Conservation (phyloP, 2,888 invertebrate species). For the Biston betularia region DNA sequence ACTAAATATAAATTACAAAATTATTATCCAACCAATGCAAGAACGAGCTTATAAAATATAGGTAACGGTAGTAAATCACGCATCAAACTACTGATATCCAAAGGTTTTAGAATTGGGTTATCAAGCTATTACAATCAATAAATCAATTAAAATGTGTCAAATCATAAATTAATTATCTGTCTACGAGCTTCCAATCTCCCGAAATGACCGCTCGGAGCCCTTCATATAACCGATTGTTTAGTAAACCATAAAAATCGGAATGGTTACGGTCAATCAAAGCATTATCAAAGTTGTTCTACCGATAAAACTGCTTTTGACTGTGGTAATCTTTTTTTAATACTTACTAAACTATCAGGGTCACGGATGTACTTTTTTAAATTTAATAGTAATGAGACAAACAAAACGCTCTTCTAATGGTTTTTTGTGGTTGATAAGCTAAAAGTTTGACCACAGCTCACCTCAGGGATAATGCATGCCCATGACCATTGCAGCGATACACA, state of each 20-base stretch:
- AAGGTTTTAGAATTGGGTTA: constrained; percentile 14
- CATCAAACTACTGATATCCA: neutral
- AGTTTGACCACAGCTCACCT: too few relatives aligned
- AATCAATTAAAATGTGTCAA: constrained; percentile 28
- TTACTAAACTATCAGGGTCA: neutral
- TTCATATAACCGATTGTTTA: constrained; percentile 40
- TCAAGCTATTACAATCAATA: constrained; percentile 26
- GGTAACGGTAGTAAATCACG: constrained; percentile 14
- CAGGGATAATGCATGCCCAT: too few relatives aligned
- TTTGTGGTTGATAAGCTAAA: too few relatives aligned
- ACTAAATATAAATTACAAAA: neutral
- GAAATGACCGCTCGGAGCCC: constrained; percentile 23
- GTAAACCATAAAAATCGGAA: constrained; percentile 51
- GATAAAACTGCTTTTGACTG: constrained; percentile 13
- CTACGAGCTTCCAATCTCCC: constrained; percentile 37
- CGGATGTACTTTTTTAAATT: neutral
- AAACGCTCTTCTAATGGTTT: too few relatives aligned
- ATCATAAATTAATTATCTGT: constrained; percentile 32
- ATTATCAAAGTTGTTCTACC: constrained; percentile 42
- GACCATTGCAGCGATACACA: too few relatives aligned
- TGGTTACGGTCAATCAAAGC: constrained; percentile 55
- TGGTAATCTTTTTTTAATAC: constrained; percentile 34
- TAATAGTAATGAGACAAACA: too few relatives aligned
- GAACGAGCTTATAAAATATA: neutral
- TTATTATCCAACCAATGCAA: neutral